Conservation (phyloP, 2,113 vertebrate species). For the Ameiurus melas region DNA sequence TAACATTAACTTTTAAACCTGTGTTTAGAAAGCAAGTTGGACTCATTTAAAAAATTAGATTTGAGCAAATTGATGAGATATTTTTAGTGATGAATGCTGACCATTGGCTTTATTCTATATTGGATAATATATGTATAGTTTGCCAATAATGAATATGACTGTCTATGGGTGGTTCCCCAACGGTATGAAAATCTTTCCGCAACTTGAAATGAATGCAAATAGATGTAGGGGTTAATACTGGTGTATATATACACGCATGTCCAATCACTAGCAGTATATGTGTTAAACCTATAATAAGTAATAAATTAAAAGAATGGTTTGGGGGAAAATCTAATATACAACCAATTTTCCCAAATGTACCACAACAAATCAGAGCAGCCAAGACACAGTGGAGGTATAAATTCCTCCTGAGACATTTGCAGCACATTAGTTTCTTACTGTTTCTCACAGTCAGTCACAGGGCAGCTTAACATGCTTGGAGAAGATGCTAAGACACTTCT, state of each 20-base stretch:
- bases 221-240: neutral
- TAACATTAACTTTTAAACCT: neutral
- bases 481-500: neutral
- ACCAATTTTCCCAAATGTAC: neutral
- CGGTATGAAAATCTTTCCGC: neutral
- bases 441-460: neutral
- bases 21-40: neutral
- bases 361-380: neutral
- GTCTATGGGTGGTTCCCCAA: neutral
- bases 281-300: neutral
- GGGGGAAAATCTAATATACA: neutral
- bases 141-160: neutral
- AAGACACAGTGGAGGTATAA: neutral
- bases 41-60: neutral
- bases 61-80: neutral
- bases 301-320: neutral
- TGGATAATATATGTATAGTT: neutral
- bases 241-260: neutral
- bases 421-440: neutral
- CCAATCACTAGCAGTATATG: neutral
- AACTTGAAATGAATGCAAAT: neutral
- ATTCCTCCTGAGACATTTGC: neutral
- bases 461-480: neutral
- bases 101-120: neutral
- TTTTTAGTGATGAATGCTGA: neutral